Base-by-base conservation (phyloP, 2,797 vertebrate species). In the Tragopan temminckii region DNA sequence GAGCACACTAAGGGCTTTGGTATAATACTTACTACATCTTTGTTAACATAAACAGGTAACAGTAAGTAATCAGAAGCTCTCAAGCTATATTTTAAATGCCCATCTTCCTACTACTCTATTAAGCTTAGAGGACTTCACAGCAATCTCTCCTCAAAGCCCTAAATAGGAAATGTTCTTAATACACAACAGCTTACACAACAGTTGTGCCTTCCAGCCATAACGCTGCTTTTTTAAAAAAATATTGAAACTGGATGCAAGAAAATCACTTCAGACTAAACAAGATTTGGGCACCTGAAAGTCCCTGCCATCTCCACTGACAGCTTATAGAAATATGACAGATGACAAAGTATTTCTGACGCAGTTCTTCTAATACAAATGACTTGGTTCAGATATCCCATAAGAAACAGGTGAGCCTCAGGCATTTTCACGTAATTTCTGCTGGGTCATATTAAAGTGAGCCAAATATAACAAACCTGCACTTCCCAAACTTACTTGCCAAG, bases 291-390 rank as follows among this genome's bases (percentile, higher is more conserved):
- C 29, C 57, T 66, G 55, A 8, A 42, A 94, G 72, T 77, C 72
- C 85, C 92, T 96, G 20, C 85, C 62, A 85, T 57, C 77, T 91
- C 72, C 75, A 89, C 70, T 66, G 80, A 86, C 57, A 93, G 85
- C 85, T 82, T 85, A 93, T 48, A 95, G 93, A 80, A 96, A 97
- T 9, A 7, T 0, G 3, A 7, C 33, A 88, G 45, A 90, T 53
- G 48, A 80, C 6, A 12, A 52, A 40, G 40, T 9, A 43, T 13
- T 64, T 87, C 31, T 35, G 45, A 50, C 13, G 6, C 17, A 40
- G 25, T 48, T 80, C 16, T 64, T 14, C 36, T 45, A 25, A 58
- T 52, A 55, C 7, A 59, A 55, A 38, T 21, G 1, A 59, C 29
- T 38, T 29, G 27, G 36, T 61, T 42, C 11, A 27, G 17, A 24